Evolutionary conservation across 53 echinoderm and acorn worm genomes (phyloP).

Genomic region (Apostichopus leukothele): DNA sequence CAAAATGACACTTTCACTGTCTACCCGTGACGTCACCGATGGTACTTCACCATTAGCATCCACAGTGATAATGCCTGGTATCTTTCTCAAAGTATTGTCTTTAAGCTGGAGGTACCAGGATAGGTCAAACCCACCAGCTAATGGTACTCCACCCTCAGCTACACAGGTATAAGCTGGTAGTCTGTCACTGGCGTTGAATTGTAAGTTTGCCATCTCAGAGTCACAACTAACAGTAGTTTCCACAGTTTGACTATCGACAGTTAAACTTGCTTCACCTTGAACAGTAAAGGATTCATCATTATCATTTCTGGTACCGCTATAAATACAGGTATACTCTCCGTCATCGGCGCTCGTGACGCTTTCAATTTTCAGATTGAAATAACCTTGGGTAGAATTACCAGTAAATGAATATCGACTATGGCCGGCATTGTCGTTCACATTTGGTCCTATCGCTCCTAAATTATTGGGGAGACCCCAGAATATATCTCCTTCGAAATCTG

Average conservation of each 20-base stretch:
- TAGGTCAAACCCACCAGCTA: constrained; percentile 19
- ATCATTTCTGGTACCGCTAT: neutral
- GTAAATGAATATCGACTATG: neutral
- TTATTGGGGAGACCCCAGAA: constrained; percentile 28
- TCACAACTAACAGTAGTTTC: neutral
- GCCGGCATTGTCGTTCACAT: neutral
- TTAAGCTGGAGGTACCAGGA: constrained; percentile 19
- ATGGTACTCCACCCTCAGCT: constrained; percentile 21
- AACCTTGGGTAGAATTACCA: neutral
- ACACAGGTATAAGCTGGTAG: neutral
- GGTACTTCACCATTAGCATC: neutral
- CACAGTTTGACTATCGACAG: neutral
- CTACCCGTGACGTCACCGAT: neutral
- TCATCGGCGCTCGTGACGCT: neutral
- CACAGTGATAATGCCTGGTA: constrained; percentile 4
- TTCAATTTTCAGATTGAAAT: constrained; percentile 18
- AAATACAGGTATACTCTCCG: constrained; percentile 29
- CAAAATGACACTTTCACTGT: neutral
- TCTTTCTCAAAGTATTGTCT: constrained; percentile 2
- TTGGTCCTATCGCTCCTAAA: constrained; percentile 28
- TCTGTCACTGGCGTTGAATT: neutral
- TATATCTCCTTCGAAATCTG: neutral
- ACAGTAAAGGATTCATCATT: neutral
- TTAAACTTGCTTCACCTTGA: neutral
- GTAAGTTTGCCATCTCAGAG: neutral